phyloP scores from a whole-genome alignment of 2,888 invertebrate species.

The Drosophila meridiana region DNA sequence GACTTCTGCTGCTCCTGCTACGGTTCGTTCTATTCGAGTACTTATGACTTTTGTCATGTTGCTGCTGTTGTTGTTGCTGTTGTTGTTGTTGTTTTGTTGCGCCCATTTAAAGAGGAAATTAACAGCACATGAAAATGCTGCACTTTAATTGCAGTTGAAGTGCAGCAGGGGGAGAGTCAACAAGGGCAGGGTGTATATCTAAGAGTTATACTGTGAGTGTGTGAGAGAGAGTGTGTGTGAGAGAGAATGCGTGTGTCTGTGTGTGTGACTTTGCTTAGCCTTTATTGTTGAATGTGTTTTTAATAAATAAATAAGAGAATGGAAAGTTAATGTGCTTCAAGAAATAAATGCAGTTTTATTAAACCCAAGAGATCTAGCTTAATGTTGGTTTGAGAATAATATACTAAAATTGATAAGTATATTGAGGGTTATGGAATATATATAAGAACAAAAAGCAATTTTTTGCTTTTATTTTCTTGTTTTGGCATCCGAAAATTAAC shows the following conservation, averaged over 20 bases:
- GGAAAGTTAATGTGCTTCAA: not conserved
- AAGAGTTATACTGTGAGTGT: not conserved
- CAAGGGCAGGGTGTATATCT: too few species aligned
- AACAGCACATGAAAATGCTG: slow-evolving; percentile 42
- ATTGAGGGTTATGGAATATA: too few species aligned
- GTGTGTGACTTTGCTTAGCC: not conserved
- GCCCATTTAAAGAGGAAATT: slow-evolving; percentile 43
- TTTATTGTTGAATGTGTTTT: not conserved
- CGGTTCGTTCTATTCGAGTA: not conserved
- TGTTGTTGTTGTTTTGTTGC: slow-evolving; percentile 5
- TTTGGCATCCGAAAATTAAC: too few species aligned
- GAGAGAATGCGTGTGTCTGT: too few species aligned
- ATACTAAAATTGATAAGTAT: too few species aligned
- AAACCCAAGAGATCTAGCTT: not conserved
- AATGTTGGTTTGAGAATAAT: not conserved
- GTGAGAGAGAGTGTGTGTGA: not conserved
- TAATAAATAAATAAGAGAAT: not conserved
- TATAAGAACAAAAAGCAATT: too few species aligned
- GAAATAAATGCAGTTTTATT: not conserved
- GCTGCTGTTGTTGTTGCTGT: slow-evolving; percentile 1
- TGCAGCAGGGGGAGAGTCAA: not conserved
- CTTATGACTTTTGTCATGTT: slow-evolving; percentile 47
- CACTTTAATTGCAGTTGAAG: slow-evolving; percentile 31
- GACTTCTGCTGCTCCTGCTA: not conserved
- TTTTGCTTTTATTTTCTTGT: too few species aligned